phyloP scores from a whole-genome alignment of 1,140 invertebrate species.

The Drosophila truncata region DNA sequence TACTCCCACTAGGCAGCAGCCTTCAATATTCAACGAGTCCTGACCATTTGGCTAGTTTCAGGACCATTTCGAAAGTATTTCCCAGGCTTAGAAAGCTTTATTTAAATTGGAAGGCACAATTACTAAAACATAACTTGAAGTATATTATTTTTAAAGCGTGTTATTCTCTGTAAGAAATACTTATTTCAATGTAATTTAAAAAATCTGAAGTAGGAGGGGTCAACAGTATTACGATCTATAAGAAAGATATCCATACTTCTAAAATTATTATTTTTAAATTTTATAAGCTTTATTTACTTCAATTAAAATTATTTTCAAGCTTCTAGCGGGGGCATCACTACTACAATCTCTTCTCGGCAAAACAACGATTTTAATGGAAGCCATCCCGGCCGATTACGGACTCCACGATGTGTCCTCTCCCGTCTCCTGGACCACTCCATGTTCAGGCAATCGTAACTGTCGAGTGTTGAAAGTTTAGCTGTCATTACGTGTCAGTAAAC shows the following conservation, averaged over 20 bases:
- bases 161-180: too few species aligned
- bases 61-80: neutral
- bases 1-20: conserved; percentile 9
- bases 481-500: conserved; percentile 82
- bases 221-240: too few species aligned
- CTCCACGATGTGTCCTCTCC: neutral
- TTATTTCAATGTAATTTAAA: too few species aligned
- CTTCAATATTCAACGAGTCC: neutral
- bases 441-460: conserved; percentile 46
- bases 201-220: too few species aligned
- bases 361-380: conserved; percentile 29
- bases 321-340: neutral
- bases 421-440: neutral
- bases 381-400: conserved; percentile 43
- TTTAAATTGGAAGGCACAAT: neutral
- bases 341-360: neutral
- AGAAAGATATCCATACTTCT: neutral
- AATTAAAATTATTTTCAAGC: neutral
- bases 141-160: neutral
- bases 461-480: conserved; percentile 76
- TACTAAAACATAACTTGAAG: neutral
- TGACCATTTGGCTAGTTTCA: conserved; percentile 14
- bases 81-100: too few species aligned
- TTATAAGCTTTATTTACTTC: neutral
- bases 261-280: neutral